Conservation (phyloP, 2,113 vertebrate genomes). For the Mugil cephalus region DNA sequence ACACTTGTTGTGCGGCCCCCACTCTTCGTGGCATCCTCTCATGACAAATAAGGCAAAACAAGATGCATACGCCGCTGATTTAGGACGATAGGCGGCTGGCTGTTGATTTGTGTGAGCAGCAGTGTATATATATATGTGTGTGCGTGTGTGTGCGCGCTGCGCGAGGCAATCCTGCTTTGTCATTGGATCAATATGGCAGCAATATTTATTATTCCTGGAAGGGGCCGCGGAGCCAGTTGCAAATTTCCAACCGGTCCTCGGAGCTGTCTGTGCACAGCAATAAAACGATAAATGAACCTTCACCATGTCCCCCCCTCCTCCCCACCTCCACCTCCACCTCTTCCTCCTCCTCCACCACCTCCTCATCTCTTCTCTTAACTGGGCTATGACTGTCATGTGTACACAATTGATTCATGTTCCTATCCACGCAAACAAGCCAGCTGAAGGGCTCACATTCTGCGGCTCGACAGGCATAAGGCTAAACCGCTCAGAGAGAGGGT, state of each 20-base stretch:
- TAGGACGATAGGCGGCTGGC: constrained; percentile 17
- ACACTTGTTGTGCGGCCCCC: constrained; percentile 69
- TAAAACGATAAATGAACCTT: constrained; percentile 35
- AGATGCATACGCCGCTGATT: constrained; percentile 31
- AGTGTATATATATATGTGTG: too few relatives aligned
- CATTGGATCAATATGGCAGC: constrained; percentile 74
- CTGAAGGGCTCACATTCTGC: not conserved
- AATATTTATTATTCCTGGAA: constrained; percentile 73
- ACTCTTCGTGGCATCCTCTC: not conserved
- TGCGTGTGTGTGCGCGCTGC: constrained; percentile 45
- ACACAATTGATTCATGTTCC: constrained; percentile 16
- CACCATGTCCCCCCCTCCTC: not conserved
- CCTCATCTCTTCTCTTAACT: constrained; percentile 12
- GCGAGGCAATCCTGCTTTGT: constrained; percentile 63
- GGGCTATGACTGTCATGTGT: constrained; percentile 6
- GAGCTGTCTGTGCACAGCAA: constrained; percentile 35
- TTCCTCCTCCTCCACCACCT: not conserved
- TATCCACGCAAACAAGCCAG: not conserved
- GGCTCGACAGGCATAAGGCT: not conserved
- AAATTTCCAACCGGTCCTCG: constrained; percentile 39
- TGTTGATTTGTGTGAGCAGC: constrained; percentile 53
- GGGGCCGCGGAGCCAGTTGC: constrained; percentile 48
- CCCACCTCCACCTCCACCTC: not conserved
- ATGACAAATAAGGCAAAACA: constrained; percentile 1
- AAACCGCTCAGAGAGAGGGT: too few relatives aligned